Conservation (phyloP, 2,888 invertebrate genomes). For the Diplolepis rosae region DNA sequence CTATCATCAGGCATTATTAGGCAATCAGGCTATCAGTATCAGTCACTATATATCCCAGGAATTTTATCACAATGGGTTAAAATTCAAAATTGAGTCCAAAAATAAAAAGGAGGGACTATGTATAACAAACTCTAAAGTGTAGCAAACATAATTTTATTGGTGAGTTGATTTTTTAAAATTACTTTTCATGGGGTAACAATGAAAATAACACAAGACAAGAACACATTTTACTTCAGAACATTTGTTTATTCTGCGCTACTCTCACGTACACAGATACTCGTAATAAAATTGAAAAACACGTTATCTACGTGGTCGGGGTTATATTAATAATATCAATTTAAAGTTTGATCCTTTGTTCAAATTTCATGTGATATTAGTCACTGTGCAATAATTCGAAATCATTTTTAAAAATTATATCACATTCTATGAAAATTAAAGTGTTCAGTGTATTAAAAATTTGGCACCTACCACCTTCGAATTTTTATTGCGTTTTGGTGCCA, state of each 20-base stretch:
- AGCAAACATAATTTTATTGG: no score
- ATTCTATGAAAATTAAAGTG: not conserved
- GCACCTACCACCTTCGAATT: not conserved
- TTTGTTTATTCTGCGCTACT: slow-evolving; percentile 52
- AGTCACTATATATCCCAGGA: no score
- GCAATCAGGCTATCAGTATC: no score
- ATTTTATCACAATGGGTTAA: no score
- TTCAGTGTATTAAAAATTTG: not conserved
- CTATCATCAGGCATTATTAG: no score
- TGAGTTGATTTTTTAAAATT: no score
- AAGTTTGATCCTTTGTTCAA: slow-evolving; percentile 34
- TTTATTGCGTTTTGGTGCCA: not conserved
- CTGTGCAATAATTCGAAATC: not conserved
- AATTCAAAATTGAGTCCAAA: no score
- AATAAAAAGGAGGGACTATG: no score
- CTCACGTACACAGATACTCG: slow-evolving; percentile 53
- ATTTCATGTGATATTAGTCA: slow-evolving; percentile 14
- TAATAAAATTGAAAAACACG: slow-evolving; percentile 56
- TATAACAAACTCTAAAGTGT: no score
- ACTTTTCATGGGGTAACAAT: no score
- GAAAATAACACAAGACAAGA: not conserved
- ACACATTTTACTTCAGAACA: slow-evolving; percentile 43
- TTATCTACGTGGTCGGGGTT: slow-evolving; percentile 49
- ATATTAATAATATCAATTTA: slow-evolving; percentile 52
- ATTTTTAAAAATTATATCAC: not conserved